Percentiles rank a stretch among this genome's conserved stretches.
phyloP scores from a whole-genome alignment of 1,140 invertebrate genomes.

The Zaprionus lachaisei region DNA sequence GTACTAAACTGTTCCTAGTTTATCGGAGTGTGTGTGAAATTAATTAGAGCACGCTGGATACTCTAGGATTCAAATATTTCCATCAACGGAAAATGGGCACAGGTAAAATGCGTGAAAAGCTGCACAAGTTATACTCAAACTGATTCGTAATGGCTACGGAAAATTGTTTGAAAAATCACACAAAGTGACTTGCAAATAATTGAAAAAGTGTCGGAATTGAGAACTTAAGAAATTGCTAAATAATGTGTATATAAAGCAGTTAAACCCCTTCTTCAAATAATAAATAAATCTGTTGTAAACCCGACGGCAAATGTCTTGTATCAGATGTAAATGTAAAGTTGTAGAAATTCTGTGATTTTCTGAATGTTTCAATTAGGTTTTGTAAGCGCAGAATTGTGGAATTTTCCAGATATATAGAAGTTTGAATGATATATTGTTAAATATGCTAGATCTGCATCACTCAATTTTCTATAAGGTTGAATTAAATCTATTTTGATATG shows the following conservation, averaged over 20 bases:
- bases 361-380: too few species aligned
- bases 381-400: too few species aligned
- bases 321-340: too few species aligned
- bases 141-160: neutral
- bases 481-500: too few species aligned
- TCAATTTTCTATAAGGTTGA: too few species aligned
- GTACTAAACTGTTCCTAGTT: neutral
- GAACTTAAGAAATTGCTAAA: too few species aligned
- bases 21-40: conserved; percentile 13
- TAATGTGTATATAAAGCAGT: too few species aligned
- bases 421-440: too few species aligned
- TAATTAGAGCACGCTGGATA: conserved; percentile 78
- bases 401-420: too few species aligned
- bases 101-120: conserved; percentile 57
- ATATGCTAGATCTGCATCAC: too few species aligned
- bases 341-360: too few species aligned
- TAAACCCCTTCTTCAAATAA: neutral
- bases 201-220: neutral
- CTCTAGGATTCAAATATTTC: conserved; percentile 84
- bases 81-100: conserved; percentile 84
- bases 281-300: neutral
- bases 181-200: neutral
- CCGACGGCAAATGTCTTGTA: neutral
- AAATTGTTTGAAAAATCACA: neutral
- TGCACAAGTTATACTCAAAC: neutral